A percentile compares a stretch with the other conserved stretches of the same genome.
These are phyloP conservation scores for Uria aalge DNA, from an alignment of 2,113 vertebrate species.

Conservation along the genomic window DNA sequence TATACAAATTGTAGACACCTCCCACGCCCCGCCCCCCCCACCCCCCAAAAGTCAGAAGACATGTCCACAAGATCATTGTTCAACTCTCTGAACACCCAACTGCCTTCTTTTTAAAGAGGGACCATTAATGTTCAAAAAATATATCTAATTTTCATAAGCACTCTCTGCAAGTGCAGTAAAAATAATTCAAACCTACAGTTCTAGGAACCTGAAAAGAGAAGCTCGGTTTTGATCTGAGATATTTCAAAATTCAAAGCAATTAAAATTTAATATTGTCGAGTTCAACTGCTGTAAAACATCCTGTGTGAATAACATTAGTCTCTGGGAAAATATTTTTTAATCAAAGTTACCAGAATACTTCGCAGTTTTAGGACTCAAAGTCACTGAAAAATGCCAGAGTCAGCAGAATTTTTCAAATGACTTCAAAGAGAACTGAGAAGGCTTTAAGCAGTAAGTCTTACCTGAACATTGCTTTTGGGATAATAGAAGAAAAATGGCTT, in stretches of 20 bases:
- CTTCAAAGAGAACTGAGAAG: not conserved
- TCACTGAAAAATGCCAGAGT: not conserved
- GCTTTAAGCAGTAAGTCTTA: constrained; percentile 8
- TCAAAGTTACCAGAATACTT: not conserved
- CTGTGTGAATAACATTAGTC: not conserved
- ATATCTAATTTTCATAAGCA: not conserved
- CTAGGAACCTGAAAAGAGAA: not conserved
- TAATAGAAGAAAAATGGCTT: constrained; percentile 87
- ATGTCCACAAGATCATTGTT: not conserved
- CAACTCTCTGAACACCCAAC: not conserved
- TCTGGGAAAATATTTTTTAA: not conserved
- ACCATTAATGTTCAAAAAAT: not conserved
- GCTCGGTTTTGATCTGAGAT: not conserved
- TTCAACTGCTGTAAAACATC: not conserved
- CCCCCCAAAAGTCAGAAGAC: not conserved
- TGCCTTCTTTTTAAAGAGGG: not conserved
- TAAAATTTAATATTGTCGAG: not conserved
- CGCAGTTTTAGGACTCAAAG: not conserved
- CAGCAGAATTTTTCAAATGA: not conserved
- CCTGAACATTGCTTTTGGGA: constrained; percentile 73
- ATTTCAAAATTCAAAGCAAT: not conserved
- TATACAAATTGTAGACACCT: not conserved
- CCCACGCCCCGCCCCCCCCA: too few relatives aligned
- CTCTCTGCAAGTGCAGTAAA: not conserved
- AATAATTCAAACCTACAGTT: not conserved